Evolutionary conservation across 23 tunicate genomes (phyloP).

Genomic region (Styela plicata): DNA sequence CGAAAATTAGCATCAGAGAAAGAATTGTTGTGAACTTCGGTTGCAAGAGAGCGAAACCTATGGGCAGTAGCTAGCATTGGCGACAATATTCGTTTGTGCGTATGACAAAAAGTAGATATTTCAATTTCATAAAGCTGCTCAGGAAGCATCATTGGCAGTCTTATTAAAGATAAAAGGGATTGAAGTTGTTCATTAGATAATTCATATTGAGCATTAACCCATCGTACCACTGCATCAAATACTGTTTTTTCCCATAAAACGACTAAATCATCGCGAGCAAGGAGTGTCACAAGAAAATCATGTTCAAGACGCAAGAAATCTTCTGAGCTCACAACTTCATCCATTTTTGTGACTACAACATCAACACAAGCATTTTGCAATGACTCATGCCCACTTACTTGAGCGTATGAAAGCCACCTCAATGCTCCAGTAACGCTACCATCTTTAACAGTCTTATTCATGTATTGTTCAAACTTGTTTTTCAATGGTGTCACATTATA

Average conservation of each 20-base stretch:
- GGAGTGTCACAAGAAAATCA: slow-evolving; percentile 46
- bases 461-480: slow-evolving; percentile 50
- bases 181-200: slow-evolving; percentile 22
- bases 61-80: slow-evolving; percentile 61
- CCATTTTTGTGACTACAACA: slow-evolving; percentile 74
- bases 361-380: slow-evolving; percentile 65
- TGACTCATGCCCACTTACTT: slow-evolving; percentile 64
- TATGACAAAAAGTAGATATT: slow-evolving; percentile 55
- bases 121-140: slow-evolving; percentile 69
- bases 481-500: slow-evolving; percentile 85
- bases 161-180: slow-evolving; percentile 45
- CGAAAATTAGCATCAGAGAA: slow-evolving; percentile 34
- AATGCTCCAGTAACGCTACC: slow-evolving; percentile 84
- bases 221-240: slow-evolving; percentile 31
- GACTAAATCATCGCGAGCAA: slow-evolving; percentile 73
- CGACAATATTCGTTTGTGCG: slow-evolving; percentile 23
- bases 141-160: slow-evolving; percentile 89
- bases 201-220: slow-evolving; percentile 8
- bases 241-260: slow-evolving; percentile 51
- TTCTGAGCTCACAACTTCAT: slow-evolving; percentile 44
- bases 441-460: slow-evolving; percentile 33
- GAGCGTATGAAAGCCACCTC: slow-evolving; percentile 81
- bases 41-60: slow-evolving; percentile 62
- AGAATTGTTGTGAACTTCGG: slow-evolving; percentile 30
- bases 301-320: slow-evolving; percentile 54